Evolutionary conservation across 2,888 invertebrate genomes (phyloP).

Genomic region (Agrilus cyanescens): DNA sequence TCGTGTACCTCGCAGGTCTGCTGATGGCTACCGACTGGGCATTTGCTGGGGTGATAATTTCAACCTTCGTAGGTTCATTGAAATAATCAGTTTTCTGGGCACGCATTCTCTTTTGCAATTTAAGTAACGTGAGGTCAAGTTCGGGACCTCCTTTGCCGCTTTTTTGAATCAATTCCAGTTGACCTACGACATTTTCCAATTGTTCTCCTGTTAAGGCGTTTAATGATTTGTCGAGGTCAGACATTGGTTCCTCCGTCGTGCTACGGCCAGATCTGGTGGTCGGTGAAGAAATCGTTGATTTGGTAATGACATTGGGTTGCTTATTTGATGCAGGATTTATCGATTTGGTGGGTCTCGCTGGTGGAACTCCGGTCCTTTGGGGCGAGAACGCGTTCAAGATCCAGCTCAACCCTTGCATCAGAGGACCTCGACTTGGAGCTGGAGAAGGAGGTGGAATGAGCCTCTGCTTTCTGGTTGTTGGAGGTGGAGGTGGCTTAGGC

Average conservation of each 20-base stretch:
- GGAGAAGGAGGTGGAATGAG: conserved; percentile 36
- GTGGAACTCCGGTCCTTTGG: conserved; percentile 1
- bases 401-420: conserved; percentile 34
- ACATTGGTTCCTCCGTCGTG: no score
- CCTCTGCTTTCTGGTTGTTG: conserved; percentile 26
- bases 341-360: conserved; percentile 1
- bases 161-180: conserved; percentile 29
- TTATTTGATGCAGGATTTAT: conserved; percentile 24
- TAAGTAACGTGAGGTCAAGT: conserved; percentile 26
- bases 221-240: conserved; percentile 12
- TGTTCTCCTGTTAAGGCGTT: conserved; percentile 25
- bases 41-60: conserved; percentile 13
- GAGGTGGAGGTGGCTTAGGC: conserved; percentile 18
- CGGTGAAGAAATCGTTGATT: conserved; percentile 18
- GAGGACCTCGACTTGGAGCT: conserved; percentile 34
- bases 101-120: conserved; percentile 16
- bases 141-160: conserved; percentile 27
- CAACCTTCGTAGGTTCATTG: conserved; percentile 8
- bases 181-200: conserved; percentile 25
- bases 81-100: background rate
- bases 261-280: conserved; percentile 1
- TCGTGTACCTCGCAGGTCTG: conserved; percentile 15
- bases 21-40: background rate
- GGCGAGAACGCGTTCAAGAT: conserved; percentile 29
- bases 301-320: conserved; percentile 27